Base-by-base conservation (phyloP, 2,888 invertebrate species). In the Pyrgus malvae region DNA sequence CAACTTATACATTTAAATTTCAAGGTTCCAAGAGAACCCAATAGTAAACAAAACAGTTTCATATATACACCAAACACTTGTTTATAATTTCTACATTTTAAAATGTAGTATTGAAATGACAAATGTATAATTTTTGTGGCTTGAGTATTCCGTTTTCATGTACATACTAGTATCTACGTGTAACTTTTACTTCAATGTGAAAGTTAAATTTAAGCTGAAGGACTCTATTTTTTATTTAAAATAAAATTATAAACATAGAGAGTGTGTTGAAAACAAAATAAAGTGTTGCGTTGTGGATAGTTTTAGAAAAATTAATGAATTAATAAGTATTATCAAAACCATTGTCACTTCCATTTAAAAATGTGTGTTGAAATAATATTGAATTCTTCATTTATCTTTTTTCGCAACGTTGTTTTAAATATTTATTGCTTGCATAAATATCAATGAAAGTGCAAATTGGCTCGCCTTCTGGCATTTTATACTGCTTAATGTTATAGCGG, bases 351-450 rank as follows among this genome's bases (percentile, higher is more conserved):
- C 16, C 16, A 38, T n/a, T n/a, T 1, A 21, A 40, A 40, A 12
- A 21, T 21, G 55, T 57, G 60, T 60, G 60, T 60, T 50, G 59
- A 56, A 60, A 62, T 59, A 57, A 60, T 59, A 49, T 53, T 49
- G 40, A 27, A 53, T 29, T 44, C 58, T 40, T 46, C 56, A 54
- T 58, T 61, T 62, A 62, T 63, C 56, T 58, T 50, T 56, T 61
- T 61, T 58, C 54, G 58, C 50, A 59, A 61, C 44, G 35, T 41
- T 58, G 40, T 46, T 46, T 54, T 42, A 48, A 48, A 31, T 38
- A 58, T 60, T 62, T 56, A 60, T 62, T 53, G 44, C 57, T 44
- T 42, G 44, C 41, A 50, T 55, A 55, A 63, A 65, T 61, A 62
- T 59, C 62, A 62, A 55, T 55, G 55, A 41, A 55, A 59, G 51